phyloP scores from a whole-genome alignment of 2,888 invertebrate genomes.

The Acleris literana region DNA sequence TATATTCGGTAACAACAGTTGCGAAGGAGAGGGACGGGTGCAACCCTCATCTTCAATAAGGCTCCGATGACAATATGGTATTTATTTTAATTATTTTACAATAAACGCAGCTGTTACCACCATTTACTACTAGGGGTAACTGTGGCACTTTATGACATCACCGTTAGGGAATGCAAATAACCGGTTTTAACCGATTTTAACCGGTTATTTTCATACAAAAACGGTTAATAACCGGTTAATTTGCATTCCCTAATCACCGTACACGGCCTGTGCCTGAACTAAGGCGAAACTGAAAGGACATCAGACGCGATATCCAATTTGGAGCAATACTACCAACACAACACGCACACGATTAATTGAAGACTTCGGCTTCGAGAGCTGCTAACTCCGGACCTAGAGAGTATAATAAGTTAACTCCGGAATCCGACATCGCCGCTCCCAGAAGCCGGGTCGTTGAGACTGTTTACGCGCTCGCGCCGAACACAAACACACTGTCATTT shows the following conservation, averaged over 20 bases:
- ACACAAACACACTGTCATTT: constrained; percentile 43
- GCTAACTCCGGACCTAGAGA: not conserved
- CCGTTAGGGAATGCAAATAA: too few species aligned
- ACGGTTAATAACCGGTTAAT: too few species aligned
- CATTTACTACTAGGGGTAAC: not conserved
- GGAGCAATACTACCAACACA: constrained; percentile 1
- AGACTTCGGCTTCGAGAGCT: constrained; percentile 7
- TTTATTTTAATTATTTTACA: too few species aligned
- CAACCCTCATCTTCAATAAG: too few species aligned
- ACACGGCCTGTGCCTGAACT: constrained; percentile 1
- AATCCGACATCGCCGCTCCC: not conserved
- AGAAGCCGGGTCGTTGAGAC: constrained; percentile 10
- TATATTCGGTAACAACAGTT: too few species aligned
- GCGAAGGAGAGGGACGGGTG: too few species aligned
- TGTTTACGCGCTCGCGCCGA: constrained; percentile 12
- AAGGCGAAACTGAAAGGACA: constrained; percentile 19
- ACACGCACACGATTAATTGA: constrained; percentile 14
- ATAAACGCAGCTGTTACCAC: too few species aligned
- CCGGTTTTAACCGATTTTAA: too few species aligned
- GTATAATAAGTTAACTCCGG: not conserved
- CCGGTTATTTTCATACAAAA: too few species aligned
- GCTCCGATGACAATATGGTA: too few species aligned
- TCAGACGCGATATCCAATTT: constrained; percentile 4
- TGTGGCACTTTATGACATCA: constrained; percentile 23
- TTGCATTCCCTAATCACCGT: too few species aligned